Percentiles rank a stretch among this genome's conserved stretches.
phyloP scores from a whole-genome alignment of 2,113 vertebrate species.

The Prunella fulvescens region DNA sequence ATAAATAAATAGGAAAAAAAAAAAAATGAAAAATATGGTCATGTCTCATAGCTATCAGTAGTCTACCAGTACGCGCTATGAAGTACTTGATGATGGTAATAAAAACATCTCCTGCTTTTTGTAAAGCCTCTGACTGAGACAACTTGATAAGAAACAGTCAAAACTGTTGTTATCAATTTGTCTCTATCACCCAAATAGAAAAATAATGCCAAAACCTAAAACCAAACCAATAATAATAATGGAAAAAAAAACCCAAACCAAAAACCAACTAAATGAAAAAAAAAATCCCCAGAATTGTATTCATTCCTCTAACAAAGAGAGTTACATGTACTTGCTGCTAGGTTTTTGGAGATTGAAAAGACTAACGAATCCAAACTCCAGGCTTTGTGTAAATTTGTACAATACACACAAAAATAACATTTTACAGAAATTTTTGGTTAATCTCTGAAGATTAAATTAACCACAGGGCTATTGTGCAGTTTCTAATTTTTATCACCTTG shows the following conservation, averaged over 20 bases:
- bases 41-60: neutral
- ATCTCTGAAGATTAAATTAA: neutral
- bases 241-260: neutral
- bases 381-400: neutral
- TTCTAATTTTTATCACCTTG: neutral
- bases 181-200: neutral
- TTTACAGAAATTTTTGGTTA: neutral
- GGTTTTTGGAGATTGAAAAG: neutral
- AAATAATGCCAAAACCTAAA: neutral
- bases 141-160: neutral
- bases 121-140: neutral
- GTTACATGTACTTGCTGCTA: neutral
- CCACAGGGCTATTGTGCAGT: neutral
- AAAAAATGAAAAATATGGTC: neutral
- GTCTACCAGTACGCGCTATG: neutral
- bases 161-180: neutral
- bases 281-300: neutral
- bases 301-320: neutral
- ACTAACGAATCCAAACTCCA: neutral
- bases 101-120: neutral
- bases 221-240: neutral
- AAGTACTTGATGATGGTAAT: neutral
- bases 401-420: neutral
- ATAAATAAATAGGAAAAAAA: rapidly evolving
- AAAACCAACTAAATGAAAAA: neutral